phyloP scores from a whole-genome alignment of 2,888 invertebrate species.

The Ommatoiulus sabulosus region DNA sequence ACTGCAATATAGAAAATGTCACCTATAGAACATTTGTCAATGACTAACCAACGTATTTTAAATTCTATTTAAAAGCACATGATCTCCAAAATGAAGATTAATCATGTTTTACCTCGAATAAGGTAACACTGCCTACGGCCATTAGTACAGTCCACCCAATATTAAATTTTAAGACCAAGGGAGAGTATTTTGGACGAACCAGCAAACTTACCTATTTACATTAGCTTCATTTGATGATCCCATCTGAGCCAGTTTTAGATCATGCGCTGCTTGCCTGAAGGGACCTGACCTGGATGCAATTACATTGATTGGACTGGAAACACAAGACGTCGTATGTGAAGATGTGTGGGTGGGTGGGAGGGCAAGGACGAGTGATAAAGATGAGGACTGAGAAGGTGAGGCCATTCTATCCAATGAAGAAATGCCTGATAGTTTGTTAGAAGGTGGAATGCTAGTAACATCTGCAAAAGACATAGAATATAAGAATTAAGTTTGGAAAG shows the following conservation, averaged over 20 bases:
- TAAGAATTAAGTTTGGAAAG: background rate
- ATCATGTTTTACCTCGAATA: too few species aligned
- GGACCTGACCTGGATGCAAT: conserved; percentile 57
- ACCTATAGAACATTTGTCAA: too few species aligned
- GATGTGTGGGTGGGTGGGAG: conserved; percentile 57
- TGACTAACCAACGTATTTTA: too few species aligned
- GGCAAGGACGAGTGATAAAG: conserved; percentile 56
- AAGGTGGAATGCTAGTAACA: conserved; percentile 56
- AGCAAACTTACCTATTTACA: conserved; percentile 41
- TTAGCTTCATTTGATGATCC: conserved; percentile 46
- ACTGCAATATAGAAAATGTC: conserved; percentile 53
- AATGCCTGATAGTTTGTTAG: conserved; percentile 53
- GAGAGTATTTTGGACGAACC: background rate
- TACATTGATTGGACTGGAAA: conserved; percentile 58
- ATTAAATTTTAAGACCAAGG: background rate
- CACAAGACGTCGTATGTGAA: conserved; percentile 51
- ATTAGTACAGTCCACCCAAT: too few species aligned
- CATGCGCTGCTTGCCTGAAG: conserved; percentile 55
- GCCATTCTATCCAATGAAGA: conserved; percentile 50
- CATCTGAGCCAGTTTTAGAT: conserved; percentile 56
- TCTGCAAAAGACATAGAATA: background rate
- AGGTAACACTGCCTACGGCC: too few species aligned
- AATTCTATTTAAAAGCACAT: too few species aligned
- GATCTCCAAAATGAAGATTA: too few species aligned
- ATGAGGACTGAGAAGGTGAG: conserved; percentile 53